Evolutionary conservation across 1,140 invertebrate species (phyloP).

Genomic region (Magallana ariakensis): DNA sequence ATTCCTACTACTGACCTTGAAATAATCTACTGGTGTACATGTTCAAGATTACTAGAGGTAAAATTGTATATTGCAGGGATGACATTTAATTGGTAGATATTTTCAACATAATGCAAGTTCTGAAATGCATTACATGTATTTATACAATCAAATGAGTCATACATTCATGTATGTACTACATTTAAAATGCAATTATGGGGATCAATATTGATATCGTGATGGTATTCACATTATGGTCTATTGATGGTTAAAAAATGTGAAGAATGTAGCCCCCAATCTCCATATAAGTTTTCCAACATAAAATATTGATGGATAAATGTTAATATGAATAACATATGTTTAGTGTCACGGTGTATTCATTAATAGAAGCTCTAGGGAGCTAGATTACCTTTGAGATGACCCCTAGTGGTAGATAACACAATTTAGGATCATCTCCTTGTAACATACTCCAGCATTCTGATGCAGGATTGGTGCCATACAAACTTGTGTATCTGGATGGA

Average conservation of each 20-base stretch:
- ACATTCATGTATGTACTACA: neutral
- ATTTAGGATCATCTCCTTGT: constrained; percentile 26
- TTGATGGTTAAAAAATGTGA: constrained; percentile 5
- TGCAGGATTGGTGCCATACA: constrained; percentile 11
- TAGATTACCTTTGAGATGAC: constrained; percentile 17
- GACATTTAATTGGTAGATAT: too few species aligned
- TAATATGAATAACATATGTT: constrained; percentile 37
- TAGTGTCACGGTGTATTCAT: constrained; percentile 33
- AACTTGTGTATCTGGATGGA: constrained; percentile 30
- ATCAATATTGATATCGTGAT: constrained; percentile 18
- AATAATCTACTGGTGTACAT: too few species aligned
- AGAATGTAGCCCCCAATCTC: constrained; percentile 25
- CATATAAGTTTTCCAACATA: constrained; percentile 28
- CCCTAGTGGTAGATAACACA: constrained; percentile 20
- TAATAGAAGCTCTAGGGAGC: neutral
- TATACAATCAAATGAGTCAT: too few species aligned
- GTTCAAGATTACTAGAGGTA: too few species aligned
- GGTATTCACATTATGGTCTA: neutral
- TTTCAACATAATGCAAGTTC: too few species aligned
- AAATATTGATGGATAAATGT: constrained; percentile 39
- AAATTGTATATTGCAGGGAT: too few species aligned
- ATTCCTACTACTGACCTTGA: too few species aligned
- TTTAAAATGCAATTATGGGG: neutral
- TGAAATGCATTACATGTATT: too few species aligned
- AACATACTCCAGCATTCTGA: constrained; percentile 1